A percentile compares a stretch with the other conserved stretches of the same genome.
phyloP scores from a whole-genome alignment of 1,140 invertebrate genomes.

The Rhagoletis pomonella region DNA sequence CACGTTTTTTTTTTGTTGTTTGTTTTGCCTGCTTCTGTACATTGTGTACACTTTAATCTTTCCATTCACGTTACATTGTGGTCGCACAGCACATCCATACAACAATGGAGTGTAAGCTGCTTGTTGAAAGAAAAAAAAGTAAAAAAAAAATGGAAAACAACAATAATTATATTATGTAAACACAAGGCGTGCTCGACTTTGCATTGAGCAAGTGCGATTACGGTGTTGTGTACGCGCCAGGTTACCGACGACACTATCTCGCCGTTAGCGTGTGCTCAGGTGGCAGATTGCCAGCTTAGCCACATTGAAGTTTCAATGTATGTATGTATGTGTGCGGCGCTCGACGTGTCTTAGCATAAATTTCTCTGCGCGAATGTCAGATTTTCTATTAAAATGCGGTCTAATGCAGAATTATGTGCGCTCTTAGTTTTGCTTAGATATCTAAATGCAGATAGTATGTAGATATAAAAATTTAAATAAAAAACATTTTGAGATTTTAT shows the following conservation, averaged over 20 bases:
- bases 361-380: no score
- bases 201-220: no score
- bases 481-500: no score
- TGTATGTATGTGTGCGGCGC: no score
- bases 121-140: conserved; percentile 1
- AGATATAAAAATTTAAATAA: no score
- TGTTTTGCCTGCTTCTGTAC: background rate
- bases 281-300: conserved; percentile 26
- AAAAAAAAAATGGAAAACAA: background rate
- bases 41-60: background rate
- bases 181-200: background rate
- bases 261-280: background rate
- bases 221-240: no score
- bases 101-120: background rate
- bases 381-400: no score
- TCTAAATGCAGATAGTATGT: no score
- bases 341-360: background rate
- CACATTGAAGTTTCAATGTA: background rate
- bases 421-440: no score
- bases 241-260: no score
- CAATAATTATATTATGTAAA: conserved; percentile 38
- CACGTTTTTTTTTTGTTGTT: background rate
- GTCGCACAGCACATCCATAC: background rate
- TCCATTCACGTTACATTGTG: background rate
- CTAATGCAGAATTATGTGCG: no score